phyloP scores from a whole-genome alignment of 1,140 invertebrate genomes.

The Diorhabda carinulata region DNA sequence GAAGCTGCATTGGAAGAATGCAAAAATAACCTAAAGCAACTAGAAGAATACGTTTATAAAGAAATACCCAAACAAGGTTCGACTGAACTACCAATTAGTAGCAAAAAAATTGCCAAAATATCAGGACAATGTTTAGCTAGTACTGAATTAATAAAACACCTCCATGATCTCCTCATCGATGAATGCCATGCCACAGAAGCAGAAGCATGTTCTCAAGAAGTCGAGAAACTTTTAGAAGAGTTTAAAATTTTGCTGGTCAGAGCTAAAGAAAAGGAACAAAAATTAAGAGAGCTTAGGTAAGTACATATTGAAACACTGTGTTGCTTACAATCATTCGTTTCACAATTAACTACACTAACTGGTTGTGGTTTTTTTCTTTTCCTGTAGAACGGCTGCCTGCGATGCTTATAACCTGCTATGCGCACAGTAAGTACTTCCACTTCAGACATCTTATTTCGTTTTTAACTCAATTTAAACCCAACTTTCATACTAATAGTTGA shows the following conservation, averaged over 20 bases:
- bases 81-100: conserved; percentile 52
- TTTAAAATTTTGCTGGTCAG: conserved; percentile 66
- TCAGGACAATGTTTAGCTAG: conserved; percentile 67
- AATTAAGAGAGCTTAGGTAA: conserved; percentile 69
- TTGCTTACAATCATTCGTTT: conserved; percentile 14
- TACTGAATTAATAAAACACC: conserved; percentile 73
- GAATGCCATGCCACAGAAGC: conserved; percentile 67
- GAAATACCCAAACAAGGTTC: conserved; percentile 54
- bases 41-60: conserved; percentile 53
- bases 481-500: too few species aligned
- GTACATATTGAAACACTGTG: conserved; percentile 16
- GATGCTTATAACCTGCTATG: conserved; percentile 63
- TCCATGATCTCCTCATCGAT: conserved; percentile 67
- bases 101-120: conserved; percentile 60
- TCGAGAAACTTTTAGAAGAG: conserved; percentile 60
- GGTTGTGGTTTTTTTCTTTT: conserved; percentile 37
- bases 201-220: conserved; percentile 62
- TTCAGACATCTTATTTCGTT: background rate
- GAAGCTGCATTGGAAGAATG: conserved; percentile 64
- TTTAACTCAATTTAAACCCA: too few species aligned
- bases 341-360: conserved; percentile 38
- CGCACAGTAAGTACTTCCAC: conserved; percentile 61
- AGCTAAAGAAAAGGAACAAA: conserved; percentile 70
- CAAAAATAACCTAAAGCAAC: conserved; percentile 52
- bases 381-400: conserved; percentile 56